A percentile compares a stretch with the other conserved stretches of the same genome.
These are phyloP conservation scores for Sipha maydis DNA, from an alignment of 2,888 invertebrate genomes.

Conservation along the genomic window DNA sequence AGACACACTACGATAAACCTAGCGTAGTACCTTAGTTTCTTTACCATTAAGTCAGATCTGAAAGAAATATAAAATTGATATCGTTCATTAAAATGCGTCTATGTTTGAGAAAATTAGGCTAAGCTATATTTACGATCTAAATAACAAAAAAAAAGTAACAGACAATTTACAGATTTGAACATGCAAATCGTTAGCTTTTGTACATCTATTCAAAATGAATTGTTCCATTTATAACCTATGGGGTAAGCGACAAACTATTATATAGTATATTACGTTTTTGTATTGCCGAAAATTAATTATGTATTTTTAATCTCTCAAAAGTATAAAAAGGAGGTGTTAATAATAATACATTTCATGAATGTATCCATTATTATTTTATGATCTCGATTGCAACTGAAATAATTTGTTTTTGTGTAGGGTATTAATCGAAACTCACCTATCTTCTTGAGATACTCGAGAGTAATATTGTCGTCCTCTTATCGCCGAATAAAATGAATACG, in stretches of 20 bases:
- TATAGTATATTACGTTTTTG: too few relatives aligned
- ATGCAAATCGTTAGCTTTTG: not conserved
- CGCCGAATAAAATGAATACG: constrained; percentile 95
- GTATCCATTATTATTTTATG: too few relatives aligned
- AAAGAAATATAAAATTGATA: constrained; percentile 63
- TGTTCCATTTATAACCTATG: not conserved
- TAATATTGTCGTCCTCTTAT: constrained; percentile 94
- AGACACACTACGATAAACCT: constrained; percentile 96
- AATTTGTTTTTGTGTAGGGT: too few relatives aligned
- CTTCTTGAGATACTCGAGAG: constrained; percentile 91
- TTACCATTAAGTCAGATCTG: constrained; percentile 92
- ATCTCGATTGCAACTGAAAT: too few relatives aligned
- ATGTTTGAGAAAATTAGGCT: too few relatives aligned
- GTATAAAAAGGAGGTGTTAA: too few relatives aligned
- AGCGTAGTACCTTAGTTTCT: constrained; percentile 93
- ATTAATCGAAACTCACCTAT: constrained; percentile 72
- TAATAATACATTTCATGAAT: too few relatives aligned
- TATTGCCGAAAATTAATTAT: too few relatives aligned
- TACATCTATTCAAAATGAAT: not conserved
- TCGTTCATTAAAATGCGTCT: too few relatives aligned
- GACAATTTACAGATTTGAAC: not conserved
- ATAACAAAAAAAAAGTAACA: not conserved
- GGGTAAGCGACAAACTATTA: not conserved
- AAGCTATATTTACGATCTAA: not conserved
- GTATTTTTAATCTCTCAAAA: too few relatives aligned